Evolutionary conservation across 2,888 invertebrate species (phyloP), one percentile per base, ranked within the genome.

Genomic region (Acleris laterana): DNA sequence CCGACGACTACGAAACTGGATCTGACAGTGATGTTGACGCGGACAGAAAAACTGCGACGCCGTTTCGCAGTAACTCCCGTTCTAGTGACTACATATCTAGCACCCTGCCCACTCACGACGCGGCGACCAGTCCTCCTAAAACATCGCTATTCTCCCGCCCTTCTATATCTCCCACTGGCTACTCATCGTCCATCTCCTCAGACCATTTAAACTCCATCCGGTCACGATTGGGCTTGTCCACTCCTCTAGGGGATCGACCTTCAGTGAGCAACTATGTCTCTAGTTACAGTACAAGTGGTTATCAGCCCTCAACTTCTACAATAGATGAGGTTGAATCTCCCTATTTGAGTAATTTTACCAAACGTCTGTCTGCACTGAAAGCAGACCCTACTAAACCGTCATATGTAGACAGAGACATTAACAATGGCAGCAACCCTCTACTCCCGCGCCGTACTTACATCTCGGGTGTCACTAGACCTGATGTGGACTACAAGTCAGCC

Each of bases 311-410:
- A 22, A 87, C 86, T 44, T 85, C 91, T 3, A 85, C 87, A 52
- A 85, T 88, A 62, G 91, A 93, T 73, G 93, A 94, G 79, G 93
- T 93, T 69, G 95, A 95, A 78, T 95, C 95, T 73, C 95, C 96
- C 61, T 96, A 95, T 83, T 87, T 96, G 76, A 96, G 95, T 76
- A 96, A 95, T 77, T 96, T 96, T 74, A 95, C 96, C 0, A 91
- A 94, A 67, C 93, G 95, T 68, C 81, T 96, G 68, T 93, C 94
- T 16, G 69, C 92, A 6, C 75, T 93, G 3, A 91, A 93, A 70
- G 75, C 92, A 1, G 92, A 92, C n/a, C 81, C 82, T 3, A 74
- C 83, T 3, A 90, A 85, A 76, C 68, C 83, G 1, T 70, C 79
- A 4, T 87, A 73, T 57, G 68, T 87, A 3, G 90, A 92, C 68